Conservation (phyloP, 2,797 vertebrate species). For the Platyrinchus mystaceus region DNA sequence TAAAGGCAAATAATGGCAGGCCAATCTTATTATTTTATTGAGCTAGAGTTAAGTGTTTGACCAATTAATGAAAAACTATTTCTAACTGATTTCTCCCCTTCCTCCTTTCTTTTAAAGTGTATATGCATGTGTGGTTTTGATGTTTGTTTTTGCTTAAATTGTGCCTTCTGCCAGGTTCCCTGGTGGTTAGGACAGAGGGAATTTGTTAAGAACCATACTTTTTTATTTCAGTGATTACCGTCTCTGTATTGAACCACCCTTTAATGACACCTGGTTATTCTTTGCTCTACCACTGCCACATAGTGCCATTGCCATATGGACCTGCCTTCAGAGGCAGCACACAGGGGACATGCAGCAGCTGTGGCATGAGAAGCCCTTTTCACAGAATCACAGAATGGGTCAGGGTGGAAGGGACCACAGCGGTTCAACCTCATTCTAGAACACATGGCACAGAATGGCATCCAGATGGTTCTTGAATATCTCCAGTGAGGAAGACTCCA, state of each 20-base stretch:
- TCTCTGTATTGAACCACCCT: background rate
- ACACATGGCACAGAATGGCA: background rate
- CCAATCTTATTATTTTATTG: constrained; percentile 14
- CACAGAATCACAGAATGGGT: background rate
- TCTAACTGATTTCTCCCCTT: background rate
- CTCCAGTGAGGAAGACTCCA: background rate
- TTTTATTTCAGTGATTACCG: background rate
- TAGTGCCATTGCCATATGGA: background rate
- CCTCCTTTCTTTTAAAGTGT: background rate
- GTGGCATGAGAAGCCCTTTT: background rate
- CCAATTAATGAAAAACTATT: background rate
- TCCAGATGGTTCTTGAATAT: background rate
- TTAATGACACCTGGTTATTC: background rate
- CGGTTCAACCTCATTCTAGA: background rate
- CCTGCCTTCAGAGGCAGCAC: background rate
- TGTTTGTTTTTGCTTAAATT: constrained; percentile 4
- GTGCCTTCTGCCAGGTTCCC: background rate
- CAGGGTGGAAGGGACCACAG: background rate
- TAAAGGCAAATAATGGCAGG: constrained; percentile 39
- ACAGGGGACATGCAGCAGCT: fast-evolving
- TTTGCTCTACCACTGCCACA: background rate
- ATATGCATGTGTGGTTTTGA: background rate
- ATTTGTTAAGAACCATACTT: background rate
- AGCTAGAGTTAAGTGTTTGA: constrained; percentile 32
- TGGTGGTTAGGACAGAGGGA: background rate